A percentile compares a stretch with the other conserved stretches of the same genome.
These are phyloP conservation scores for Muschampia plurimacula DNA, from an alignment of 2,888 invertebrate species.

Conservation along the genomic window DNA sequence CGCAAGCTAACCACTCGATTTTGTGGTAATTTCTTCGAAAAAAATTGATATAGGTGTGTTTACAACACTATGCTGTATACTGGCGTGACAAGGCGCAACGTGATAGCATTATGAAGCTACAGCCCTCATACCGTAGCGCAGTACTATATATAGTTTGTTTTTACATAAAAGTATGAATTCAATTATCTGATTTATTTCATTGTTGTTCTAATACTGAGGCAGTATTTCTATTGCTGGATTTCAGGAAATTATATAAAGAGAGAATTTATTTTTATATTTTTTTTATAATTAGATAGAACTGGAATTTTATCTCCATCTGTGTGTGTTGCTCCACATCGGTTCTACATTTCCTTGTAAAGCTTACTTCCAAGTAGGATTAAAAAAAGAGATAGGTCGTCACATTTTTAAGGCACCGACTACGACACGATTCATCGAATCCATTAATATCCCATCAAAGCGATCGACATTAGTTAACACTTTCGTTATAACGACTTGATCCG, in stretches of 20 bases:
- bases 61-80: slow-evolving; percentile 6
- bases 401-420: slow-evolving; percentile 18
- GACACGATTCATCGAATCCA: slow-evolving; percentile 56
- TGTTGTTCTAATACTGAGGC: no score
- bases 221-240: no score
- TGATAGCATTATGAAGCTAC: neutral
- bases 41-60: slow-evolving; percentile 16
- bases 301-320: neutral
- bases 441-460: slow-evolving; percentile 70
- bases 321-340: neutral
- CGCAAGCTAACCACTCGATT: slow-evolving; percentile 55
- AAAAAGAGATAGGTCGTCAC: neutral
- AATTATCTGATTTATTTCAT: neutral
- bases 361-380: neutral
- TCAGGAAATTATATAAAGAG: no score
- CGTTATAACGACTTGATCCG: slow-evolving; percentile 70
- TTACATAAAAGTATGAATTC: no score
- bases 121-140: no score
- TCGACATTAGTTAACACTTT: slow-evolving; percentile 72
- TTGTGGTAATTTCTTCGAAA: slow-evolving; percentile 36
- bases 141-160: no score
- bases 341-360: neutral
- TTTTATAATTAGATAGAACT: no score
- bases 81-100: neutral
- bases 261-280: no score